A percentile compares a stretch with the other conserved stretches of the same genome.
Evolutionary conservation across 1,140 invertebrate genomes (phyloP).

Genomic region (Pseudachorutes palmiensis): DNA sequence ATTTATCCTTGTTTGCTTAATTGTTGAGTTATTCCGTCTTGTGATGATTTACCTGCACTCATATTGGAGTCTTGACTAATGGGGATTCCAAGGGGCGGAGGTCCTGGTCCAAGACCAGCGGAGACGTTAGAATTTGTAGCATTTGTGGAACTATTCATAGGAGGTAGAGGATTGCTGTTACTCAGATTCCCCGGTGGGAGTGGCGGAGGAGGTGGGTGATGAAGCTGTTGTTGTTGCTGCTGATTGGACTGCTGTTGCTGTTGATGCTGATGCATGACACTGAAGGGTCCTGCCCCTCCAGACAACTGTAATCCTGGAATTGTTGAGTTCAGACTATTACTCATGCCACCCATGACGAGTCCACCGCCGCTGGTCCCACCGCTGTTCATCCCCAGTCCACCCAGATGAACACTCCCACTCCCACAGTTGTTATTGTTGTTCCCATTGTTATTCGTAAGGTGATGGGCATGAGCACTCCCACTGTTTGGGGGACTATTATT

Average conservation of each 20-base stretch:
- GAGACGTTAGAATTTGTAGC: conserved; percentile 15
- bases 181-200: neutral
- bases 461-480: neutral
- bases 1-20: too few species aligned
- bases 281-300: neutral
- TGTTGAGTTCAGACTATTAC: neutral
- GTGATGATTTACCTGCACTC: conserved; percentile 89
- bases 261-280: neutral
- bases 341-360: neutral
- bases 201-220: neutral
- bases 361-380: conserved; percentile 16
- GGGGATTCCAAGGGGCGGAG: conserved; percentile 7
- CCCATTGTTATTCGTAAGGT: conserved; percentile 4
- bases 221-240: conserved; percentile 4
- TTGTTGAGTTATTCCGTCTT: too few species aligned
- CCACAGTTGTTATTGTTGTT: conserved; percentile 13
- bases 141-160: neutral
- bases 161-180: conserved; percentile 5
- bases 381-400: conserved; percentile 1
- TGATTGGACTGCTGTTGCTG: too few species aligned
- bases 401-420: conserved; percentile 19
- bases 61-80: conserved; percentile 86
- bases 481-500: conserved; percentile 3
- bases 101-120: conserved; percentile 9
- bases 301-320: neutral